Evolutionary conservation across 2,797 vertebrate species (phyloP), one percentile per base, ranked within the genome.

Genomic region (Argentina silus): DNA sequence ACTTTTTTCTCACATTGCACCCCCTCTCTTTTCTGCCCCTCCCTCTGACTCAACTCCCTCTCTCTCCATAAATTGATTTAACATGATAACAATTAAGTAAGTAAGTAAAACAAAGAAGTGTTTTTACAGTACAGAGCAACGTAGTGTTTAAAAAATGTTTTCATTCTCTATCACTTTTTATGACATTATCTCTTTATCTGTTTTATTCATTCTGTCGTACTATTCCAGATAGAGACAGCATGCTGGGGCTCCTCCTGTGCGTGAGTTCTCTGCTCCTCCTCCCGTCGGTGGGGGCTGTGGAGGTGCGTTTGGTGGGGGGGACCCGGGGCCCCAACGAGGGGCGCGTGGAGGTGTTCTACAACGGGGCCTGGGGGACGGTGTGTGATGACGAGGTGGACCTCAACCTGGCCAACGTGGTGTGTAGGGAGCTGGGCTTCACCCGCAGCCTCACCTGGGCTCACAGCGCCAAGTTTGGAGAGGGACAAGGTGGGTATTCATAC

Each of bases 341-440:
- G 0, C 96, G 98, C 0, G 86, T 99, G 82, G 98, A 99, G 88
- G 94, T 99, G 59, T 87, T 95, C 59, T 91, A 98, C 87, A 92
- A 94, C 12, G 96, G 95, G 0, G 88, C 81, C 3, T 99, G 98
- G 98, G 98, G 98, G 62, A 97, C 97, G 0, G 92, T 99, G 78
- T 99, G 98, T 2, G 98, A 99, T 0, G 98, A 99, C 0, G 93
- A 96, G 79, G 97, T 99, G 42, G 93, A 95, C 79, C 86, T 98
- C 45, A 93, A 93, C 0, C 88, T 92, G 70, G 95, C 96, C 66
- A 93, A 91, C 0, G 96, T 99, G 0, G 88, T 95, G 83, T 99
- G 98, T 81, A 88, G 89, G 27, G 93, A 99, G 83, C 88, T 99
- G 83, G 98, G 98, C 70, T 99, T 95, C 27, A 77, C 94, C 0